Evolutionary conservation across 1,140 invertebrate species (phyloP), one percentile per base, ranked within the genome.

Genomic region (Drosophila cardini): DNA sequence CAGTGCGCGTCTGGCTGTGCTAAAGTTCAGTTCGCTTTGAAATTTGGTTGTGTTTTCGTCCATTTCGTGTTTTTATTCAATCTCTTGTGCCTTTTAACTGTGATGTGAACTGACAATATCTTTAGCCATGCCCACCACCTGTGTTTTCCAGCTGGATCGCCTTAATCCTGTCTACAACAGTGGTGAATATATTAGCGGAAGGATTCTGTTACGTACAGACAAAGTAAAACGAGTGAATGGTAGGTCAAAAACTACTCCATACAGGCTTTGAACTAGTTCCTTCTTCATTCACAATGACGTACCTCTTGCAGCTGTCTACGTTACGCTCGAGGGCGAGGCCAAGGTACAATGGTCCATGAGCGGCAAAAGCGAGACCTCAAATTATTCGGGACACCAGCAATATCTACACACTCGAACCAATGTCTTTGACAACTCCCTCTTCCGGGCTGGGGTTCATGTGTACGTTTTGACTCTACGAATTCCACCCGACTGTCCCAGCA

Each of bases 401-500:
- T 91, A 91, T 72, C 64, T 91, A 48, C 90, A 91, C 55, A 85
- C 86, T 11, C 85, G 90, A 55, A 91, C 90, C 50, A 91, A 91
- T 72, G 90, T 91, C 53, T 91, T 91, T 40, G 90, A 91, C 42
- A 91, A 90, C 56, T 69, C 86, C 1, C 93, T 94, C 56, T 91
- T 95, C 69, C 93, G 93, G 26, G 75, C 92, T n/a, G 95, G 95
- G 11, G 92, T 93, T 36, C 93, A 95, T 76, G 91, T 90, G 21
- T 95, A 94, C 77, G 91, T 92, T 4, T 77, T 91, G n/a, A 89
- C 83, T 0, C 46, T 91, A 30, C 76, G 90, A 26, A 91, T 95
- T 58, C 95, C 95, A 7, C 89, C 91, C 13, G 93, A 93, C 72
- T 92, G 95, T 26, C 95, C 95, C 4, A 94, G 95, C 68, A 96